Conservation (phyloP, 2,888 invertebrate species). For the Onthophagus sagittarius region DNA sequence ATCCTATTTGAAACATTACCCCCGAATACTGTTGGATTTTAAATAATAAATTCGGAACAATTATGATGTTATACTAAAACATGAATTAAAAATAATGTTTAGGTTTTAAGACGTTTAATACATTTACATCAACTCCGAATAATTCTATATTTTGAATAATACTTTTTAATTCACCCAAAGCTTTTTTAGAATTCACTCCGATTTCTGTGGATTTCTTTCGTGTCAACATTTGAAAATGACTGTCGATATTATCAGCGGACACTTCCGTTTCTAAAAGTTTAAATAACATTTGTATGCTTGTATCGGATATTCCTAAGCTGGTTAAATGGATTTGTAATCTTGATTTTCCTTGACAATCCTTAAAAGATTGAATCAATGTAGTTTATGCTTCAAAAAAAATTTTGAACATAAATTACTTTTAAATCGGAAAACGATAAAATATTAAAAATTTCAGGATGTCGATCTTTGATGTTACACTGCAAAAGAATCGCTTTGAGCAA, state of each 20-base stretch:
- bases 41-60: constrained; percentile 59
- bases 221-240: constrained; percentile 61
- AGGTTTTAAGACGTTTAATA: not conserved
- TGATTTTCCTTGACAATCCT: constrained; percentile 51
- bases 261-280: constrained; percentile 67
- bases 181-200: constrained; percentile 62
- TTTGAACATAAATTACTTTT: constrained; percentile 38
- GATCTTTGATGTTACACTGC: constrained; percentile 74
- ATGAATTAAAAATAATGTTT: not conserved
- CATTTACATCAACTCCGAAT: constrained; percentile 65
- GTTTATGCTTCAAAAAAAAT: too few relatives aligned
- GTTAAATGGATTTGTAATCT: constrained; percentile 69
- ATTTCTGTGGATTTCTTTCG: constrained; percentile 64
- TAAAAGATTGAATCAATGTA: constrained; percentile 34
- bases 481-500: constrained; percentile 72
- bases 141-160: constrained; percentile 67
- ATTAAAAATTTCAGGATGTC: constrained; percentile 54
- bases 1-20: constrained; percentile 64
- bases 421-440: constrained; percentile 48
- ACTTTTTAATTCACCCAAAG: constrained; percentile 69
- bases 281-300: constrained; percentile 60
- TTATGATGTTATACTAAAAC: constrained; percentile 57
- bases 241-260: constrained; percentile 57
- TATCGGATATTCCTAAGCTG: constrained; percentile 65
- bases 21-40: constrained; percentile 64